A percentile compares a stretch with the other conserved stretches of the same genome.
phyloP scores from a whole-genome alignment of 2,888 invertebrate genomes.

The Campoplex capitator region DNA sequence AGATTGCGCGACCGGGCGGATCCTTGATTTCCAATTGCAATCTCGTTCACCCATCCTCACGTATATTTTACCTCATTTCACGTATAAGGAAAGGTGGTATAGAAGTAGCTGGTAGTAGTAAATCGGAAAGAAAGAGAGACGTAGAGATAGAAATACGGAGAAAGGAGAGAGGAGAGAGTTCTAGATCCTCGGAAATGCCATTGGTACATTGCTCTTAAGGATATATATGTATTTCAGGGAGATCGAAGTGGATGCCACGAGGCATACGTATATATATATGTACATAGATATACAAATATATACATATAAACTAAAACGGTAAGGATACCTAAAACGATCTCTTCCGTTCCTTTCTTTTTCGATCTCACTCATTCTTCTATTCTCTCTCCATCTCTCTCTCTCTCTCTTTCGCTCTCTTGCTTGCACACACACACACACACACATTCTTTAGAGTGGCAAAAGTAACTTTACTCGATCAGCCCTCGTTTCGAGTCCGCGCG shows the following conservation, averaged over 20 bases:
- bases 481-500: constrained; percentile 63
- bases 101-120: constrained; percentile 33
- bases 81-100: constrained; percentile 6
- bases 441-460: constrained; percentile 49
- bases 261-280: constrained; percentile 3
- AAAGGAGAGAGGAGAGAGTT: constrained; percentile 12
- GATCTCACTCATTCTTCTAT: constrained; percentile 44
- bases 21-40: constrained; percentile 66
- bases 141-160: not conserved
- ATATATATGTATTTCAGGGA: constrained; percentile 33
- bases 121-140: constrained; percentile 22
- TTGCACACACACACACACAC: not conserved
- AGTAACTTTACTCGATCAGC: constrained; percentile 67
- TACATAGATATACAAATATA: not conserved
- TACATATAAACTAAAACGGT: constrained; percentile 26
- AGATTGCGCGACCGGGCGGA: constrained; percentile 53
- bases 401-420: constrained; percentile 19
- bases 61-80: constrained; percentile 59
- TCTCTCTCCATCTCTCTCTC: constrained; percentile 7
- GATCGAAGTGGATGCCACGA: constrained; percentile 51
- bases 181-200: constrained; percentile 52
- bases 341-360: constrained; percentile 44
- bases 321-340: constrained; percentile 58
- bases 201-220: constrained; percentile 40
- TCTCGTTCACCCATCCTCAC: constrained; percentile 56